Conservation (phyloP, 2,113 vertebrate genomes). For the Coturnix japonica region DNA sequence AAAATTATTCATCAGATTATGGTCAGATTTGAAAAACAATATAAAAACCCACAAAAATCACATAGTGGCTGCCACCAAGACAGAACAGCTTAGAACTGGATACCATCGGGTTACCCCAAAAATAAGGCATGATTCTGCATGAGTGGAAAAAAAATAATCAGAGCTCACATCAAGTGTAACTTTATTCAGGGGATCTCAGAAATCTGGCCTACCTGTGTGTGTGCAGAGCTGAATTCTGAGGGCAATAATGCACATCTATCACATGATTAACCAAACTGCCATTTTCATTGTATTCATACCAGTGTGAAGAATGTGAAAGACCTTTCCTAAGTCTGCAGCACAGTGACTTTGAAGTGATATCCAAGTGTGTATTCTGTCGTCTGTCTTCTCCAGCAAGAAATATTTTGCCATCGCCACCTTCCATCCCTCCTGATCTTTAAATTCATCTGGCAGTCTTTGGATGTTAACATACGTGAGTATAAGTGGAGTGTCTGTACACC, state of each 20-base stretch:
- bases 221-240: not conserved
- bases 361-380: conserved; percentile 64
- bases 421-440: not conserved
- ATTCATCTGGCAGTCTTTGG: not conserved
- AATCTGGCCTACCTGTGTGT: not conserved
- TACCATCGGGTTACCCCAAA: not conserved
- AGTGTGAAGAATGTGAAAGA: conserved; percentile 70
- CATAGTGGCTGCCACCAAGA: not conserved
- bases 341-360: not conserved
- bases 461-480: not conserved
- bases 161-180: not conserved
- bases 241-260: not conserved
- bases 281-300: not conserved
- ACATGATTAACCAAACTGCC: not conserved
- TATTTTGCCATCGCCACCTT: not conserved
- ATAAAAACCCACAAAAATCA: not conserved
- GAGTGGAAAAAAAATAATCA: not conserved
- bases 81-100: not conserved
- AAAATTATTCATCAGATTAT: not conserved
- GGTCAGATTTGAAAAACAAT: not conserved
- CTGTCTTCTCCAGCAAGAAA: not conserved
- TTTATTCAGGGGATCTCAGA: not conserved
- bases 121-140: not conserved
- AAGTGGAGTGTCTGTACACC: not conserved
- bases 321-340: conserved; percentile 49